Base-by-base conservation (phyloP, 1,140 invertebrate species). In the Colletes latitarsis region DNA sequence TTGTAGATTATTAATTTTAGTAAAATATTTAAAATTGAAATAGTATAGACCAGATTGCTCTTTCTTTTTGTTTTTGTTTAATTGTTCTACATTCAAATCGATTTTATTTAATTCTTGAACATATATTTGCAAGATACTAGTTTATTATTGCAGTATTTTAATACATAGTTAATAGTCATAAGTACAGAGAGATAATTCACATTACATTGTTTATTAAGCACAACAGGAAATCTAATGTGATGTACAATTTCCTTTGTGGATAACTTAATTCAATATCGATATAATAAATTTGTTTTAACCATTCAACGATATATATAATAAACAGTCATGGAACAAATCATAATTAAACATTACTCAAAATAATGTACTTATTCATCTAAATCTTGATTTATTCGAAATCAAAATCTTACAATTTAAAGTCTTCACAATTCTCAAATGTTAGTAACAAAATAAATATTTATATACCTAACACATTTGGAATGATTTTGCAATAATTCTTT, bases 21-120 rank as follows among this genome's bases (percentile, higher is more conserved):
- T 39, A 39, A 73, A 55, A 21, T 14, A 1, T 21, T 49, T 67
- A 21, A 67, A 49, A 12, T 10, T 2, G 12, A 72, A 39, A 60
- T 69, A 21, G 39, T 43, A 69, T 43, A 14, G 30, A 30, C 30
- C 30, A 30, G 30, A 30, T 30, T 30, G 30, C 30, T 30, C 30
- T 30, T 30, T 30, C 30, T 30, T 30, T 30, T 30, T 30, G 30
- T 30, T 30, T 53, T 72, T 46, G 10, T 39, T 60, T 10, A 14
- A 60, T 64, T 6, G 21, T 19, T 60, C 19, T 66, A 6, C 46
- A 66, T 46, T 14, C 1, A 10, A 52, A 3, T 66, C 14, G 8
- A 43, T 77, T 77, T 69, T 60, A 60, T 77, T 78, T 53, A 43
- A 77, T 49, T 52, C 19, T 62, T 39, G 52, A 57, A 57, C 76